Percentiles rank a stretch among this genome's conserved stretches.
Evolutionary conservation across 2,113 vertebrate species (phyloP).

Genomic region (Perca schrenkii): DNA sequence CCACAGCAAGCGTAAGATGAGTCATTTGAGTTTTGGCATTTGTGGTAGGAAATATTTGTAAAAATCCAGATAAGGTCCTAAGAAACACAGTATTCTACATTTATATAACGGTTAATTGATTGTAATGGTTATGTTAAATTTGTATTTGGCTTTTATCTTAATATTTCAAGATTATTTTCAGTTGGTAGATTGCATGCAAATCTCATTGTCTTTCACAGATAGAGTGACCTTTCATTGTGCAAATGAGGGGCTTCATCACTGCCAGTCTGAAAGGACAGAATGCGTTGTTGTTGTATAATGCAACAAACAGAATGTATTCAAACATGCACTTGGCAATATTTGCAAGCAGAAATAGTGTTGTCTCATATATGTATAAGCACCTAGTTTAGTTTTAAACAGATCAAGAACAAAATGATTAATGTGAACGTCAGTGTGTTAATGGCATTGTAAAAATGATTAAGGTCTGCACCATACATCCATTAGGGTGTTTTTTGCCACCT

Average conservation of each 20-base stretch:
- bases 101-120: not conserved
- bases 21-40: not conserved
- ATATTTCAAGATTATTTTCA: not conserved
- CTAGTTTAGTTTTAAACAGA: not conserved
- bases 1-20: not conserved
- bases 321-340: not conserved
- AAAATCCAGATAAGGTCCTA: not conserved
- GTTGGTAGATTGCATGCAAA: slow-evolving; percentile 14
- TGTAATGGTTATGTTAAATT: not conserved
- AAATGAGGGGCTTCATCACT: slow-evolving; percentile 80
- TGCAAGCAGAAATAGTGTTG: not conserved
- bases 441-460: too few relatives aligned
- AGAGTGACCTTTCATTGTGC: slow-evolving; percentile 81
- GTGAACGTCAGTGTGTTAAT: not conserved
- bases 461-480: not conserved
- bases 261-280: slow-evolving; percentile 69
- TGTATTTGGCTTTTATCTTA: not conserved
- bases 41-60: not conserved
- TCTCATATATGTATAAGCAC: not conserved
- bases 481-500: not conserved
- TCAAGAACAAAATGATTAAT: not conserved
- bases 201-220: slow-evolving; percentile 74
- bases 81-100: not conserved
- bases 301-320: not conserved
- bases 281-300: not conserved